Base-by-base conservation (phyloP, 2,113 vertebrate genomes). In the Sinocyclocheilus anshuiensis region DNA sequence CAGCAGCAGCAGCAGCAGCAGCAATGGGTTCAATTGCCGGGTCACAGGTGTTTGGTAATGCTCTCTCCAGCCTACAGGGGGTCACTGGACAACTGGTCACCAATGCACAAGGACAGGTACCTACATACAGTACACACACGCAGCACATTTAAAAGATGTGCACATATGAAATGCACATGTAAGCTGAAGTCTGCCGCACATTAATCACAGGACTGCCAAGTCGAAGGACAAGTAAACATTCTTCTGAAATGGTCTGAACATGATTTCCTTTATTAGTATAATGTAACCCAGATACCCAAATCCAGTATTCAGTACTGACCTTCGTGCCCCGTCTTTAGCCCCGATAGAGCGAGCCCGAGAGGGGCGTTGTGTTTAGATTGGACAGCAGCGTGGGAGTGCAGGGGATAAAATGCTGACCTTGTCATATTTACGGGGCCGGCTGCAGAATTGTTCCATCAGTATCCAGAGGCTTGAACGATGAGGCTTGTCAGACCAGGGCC, bases 31-130 rank as follows among this genome's bases (percentile, higher is more conserved):
- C 98, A 63, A 95, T 99, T 89, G 95, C 97, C 3, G 95, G 97
- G 61, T 97, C 98, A 81, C 98, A 98, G 92, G 97, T 97, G 93
- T 99, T 99, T 92, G 96, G 97, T 87, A 98, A 96, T 89, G 92
- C 97, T 89, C 94, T 99, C 92, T 97, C 98, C 92, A 96, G 96
- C 92, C 96, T 99, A 92, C 98, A 99, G 92, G 97, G 98, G 86
- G 97, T 97, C 93, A 96, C 97, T 39, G 98, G 98, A 89, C 98
- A 99, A 92, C 96, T 99, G 80, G 98, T 99, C 95, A 99, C 98
- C 95, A 99, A 99, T 90, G 97, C 98, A 95, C 98, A 99, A 95
- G 98, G 98, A 96, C 98, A 99, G 97, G 98, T 99, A 80, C 39
- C 50, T 29, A 61, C 61, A 71, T 20, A 76, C 29, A 33, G 29